Base-by-base conservation (phyloP, 2,797 vertebrate genomes). In the Brachymystax lenok region DNA sequence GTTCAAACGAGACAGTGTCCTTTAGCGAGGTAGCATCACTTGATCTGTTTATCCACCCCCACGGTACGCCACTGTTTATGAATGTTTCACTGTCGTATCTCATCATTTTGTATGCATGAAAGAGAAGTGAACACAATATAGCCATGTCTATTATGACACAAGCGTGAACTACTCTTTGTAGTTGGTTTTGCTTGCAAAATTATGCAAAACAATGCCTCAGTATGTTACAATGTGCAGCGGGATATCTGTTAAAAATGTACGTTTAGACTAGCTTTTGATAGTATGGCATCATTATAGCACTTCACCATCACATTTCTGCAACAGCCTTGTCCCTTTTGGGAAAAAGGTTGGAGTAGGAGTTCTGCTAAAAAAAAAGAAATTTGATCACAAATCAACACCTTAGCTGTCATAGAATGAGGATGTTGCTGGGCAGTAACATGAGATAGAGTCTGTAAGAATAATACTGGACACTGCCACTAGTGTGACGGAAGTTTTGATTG, bases 1-100 rank as follows among this genome's bases (percentile, higher is more conserved):
- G 80, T 88, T 90, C 89, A 91, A 91, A 91, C 79, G 81, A 83
- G 40, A 77, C 54, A 50, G 30, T 19, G 69, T 66, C 50, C 67
- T 59, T 78, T 74, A 63, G 77, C 76, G 71, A 66, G 59, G 66
- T 82, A 76, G 40, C 76, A 74, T 21, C 2, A 1, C 68, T 40
- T 52, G 71, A 63, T 84, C 17, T 75, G 24, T 79, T 16, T 52
- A 74, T 46, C 40, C 59, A 68, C 1, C 30, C 24, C 30, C 16
- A 17, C 14, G 5, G 13, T 35, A 19, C 2, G 56, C 17, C 19
- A n/a, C 3, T 7, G 30, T 35, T 35, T 68, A 35, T 68, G 66
- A 35, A 68, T 19, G 66, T 16, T 68, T 30, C 28, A 33, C 69
- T 51, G 4, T 50, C 21, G 16, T 19, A 19, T 40, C 28, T 52